Evolutionary conservation across 2,888 invertebrate genomes (phyloP), one percentile per base, ranked within the genome.

Genomic region (Dicyrtoma fusca): DNA sequence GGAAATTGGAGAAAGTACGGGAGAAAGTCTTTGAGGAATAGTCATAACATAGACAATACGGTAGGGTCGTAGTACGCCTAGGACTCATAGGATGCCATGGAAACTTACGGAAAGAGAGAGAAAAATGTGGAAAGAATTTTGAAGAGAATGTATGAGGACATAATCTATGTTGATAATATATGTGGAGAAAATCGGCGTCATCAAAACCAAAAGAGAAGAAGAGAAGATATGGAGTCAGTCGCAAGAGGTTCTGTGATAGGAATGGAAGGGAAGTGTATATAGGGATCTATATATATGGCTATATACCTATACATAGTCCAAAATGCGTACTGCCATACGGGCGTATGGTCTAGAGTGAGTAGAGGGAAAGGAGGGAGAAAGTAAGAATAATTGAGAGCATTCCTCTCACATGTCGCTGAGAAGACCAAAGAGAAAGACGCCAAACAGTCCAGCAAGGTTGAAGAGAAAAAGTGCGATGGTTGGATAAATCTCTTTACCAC

Each of bases 391-490:
- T 59, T 62, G 62, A 59, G 49, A 71, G 51, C 59, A 66, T 59
- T 55, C 59, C 21, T 78, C 82, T 81, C 82, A 87, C 87, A 86
- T 86, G 85, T 95, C 95, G 81, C 94, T 95, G 1, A 95, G 85
- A 75, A 90, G 85, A 0, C 95, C 95, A 83, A 95, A 95, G 11
- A 92, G 85, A 82, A 93, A 94, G 8, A 95, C 95, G 26, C 95
- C 95, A 73, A 95, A 88, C 0, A 95, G 94, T 13, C 94, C 94
- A 61, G 95, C 95, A 45, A 92, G 86, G 82, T 95, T 95, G 69
- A 95, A 86, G 3, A 93, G 91, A 0, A 92, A 92, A 79, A 95
- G 85, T 8, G 93, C 93, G 69, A 95, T 87, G 0, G 94, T 94
- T 2, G 95, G 94, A 84, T 94, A 94, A 80, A 94, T 92, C 76